Percentiles rank a stretch among this genome's conserved stretches.
These are phyloP conservation scores for Nymphalis c-album DNA, from an alignment of 2,888 invertebrate genomes.

Conservation along the genomic window DNA sequence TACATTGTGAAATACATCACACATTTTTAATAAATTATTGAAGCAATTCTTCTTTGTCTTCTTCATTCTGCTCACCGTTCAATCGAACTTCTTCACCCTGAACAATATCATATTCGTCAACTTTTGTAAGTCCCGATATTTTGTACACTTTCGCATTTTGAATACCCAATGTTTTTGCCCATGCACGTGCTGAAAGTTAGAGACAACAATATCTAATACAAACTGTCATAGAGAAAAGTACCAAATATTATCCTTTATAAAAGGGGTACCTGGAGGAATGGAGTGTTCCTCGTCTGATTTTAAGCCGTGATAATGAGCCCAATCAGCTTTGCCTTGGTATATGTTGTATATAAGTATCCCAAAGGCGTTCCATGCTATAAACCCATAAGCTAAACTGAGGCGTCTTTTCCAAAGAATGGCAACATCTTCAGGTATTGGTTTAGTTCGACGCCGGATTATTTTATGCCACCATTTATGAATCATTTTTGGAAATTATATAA, in stretches of 20 bases:
- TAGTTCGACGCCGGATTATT: conserved; percentile 67
- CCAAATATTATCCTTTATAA: background rate
- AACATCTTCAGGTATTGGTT: conserved; percentile 66
- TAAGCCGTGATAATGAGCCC: conserved; percentile 84
- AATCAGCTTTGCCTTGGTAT: conserved; percentile 83
- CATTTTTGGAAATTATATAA: conserved; percentile 41
- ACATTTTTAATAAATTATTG: conserved; percentile 31
- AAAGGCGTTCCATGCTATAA: conserved; percentile 88
- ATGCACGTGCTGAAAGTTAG: conserved; percentile 77
- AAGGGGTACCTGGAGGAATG: conserved; percentile 79
- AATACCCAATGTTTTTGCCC: conserved; percentile 80
- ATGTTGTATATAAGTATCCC: conserved; percentile 83
- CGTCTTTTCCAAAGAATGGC: conserved; percentile 83
- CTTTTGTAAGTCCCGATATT: conserved; percentile 75
- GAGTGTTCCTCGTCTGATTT: conserved; percentile 82
- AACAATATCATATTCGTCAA: conserved; percentile 74
- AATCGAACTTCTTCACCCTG: conserved; percentile 57
- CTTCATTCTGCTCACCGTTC: conserved; percentile 21
- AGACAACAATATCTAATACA: background rate
- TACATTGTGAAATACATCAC: conserved; percentile 17
- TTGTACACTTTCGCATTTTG: conserved; percentile 80
- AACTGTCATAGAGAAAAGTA: too few relatives aligned
- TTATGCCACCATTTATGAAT: conserved; percentile 73
- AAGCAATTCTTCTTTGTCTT: conserved; percentile 38
- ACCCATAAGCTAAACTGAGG: conserved; percentile 82